These are phyloP conservation scores for Bos taurus DNA, from an alignment of 2,113 vertebrate species.

Conservation along the genomic window DNA sequence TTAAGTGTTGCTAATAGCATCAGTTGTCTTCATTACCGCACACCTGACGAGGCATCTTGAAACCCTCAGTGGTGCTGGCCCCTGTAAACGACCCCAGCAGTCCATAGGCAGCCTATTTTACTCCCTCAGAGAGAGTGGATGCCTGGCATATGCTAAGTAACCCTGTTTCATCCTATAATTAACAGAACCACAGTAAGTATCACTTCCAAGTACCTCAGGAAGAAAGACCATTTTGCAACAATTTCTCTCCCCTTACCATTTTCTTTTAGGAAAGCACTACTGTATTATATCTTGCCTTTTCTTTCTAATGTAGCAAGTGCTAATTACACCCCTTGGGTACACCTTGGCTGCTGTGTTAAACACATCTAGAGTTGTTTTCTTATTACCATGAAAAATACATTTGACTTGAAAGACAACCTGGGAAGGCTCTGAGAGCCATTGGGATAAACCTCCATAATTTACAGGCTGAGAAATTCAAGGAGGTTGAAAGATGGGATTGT, in stretches of 20 bases:
- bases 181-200: slow-evolving; percentile 29
- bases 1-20: not conserved
- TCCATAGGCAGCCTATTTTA: not conserved
- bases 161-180: slow-evolving; percentile 28
- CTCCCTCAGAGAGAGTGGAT: not conserved
- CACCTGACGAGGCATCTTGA: not conserved
- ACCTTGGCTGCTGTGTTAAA: slow-evolving; percentile 57
- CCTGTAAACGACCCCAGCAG: not conserved
- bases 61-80: not conserved
- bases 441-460: slow-evolving; percentile 35
- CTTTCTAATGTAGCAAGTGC: slow-evolving; percentile 26
- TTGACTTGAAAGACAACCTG: slow-evolving; percentile 42
- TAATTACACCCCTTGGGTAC: slow-evolving; percentile 68
- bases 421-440: not conserved
- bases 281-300: slow-evolving; percentile 16
- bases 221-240: slow-evolving; percentile 24
- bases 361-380: slow-evolving; percentile 64
- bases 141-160: not conserved
- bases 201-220: not conserved
- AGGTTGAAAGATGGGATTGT: not conserved
- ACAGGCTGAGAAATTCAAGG: not conserved
- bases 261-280: not conserved
- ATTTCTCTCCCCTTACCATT: not conserved
- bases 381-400: slow-evolving; percentile 52
- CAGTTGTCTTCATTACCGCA: not conserved